Percentiles rank a stretch among this genome's conserved stretches.
These are phyloP conservation scores for Campylorhamphus procurvoides DNA, from an alignment of 2,113 vertebrate genomes.

Conservation along the genomic window DNA sequence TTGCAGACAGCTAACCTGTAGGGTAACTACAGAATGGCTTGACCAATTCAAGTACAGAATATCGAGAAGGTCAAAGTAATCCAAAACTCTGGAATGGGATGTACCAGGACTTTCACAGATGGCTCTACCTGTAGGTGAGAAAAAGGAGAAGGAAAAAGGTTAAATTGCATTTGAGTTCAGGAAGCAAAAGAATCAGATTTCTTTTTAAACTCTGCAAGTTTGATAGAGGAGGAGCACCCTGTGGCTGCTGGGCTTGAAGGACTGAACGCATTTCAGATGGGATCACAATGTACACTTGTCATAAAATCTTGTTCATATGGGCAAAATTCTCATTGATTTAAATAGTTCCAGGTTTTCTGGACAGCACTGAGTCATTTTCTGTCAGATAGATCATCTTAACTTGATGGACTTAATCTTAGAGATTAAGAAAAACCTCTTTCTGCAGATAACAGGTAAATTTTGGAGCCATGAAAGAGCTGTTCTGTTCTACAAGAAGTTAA, in stretches of 20 bases:
- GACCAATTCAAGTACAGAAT: slow-evolving; percentile 39
- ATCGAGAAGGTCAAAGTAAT: slow-evolving; percentile 39
- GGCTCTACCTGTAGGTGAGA: neutral
- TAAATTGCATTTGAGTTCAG: neutral
- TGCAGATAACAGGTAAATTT: neutral
- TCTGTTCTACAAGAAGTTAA: neutral
- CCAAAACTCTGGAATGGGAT: neutral
- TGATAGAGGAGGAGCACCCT: neutral
- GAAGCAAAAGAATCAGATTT: neutral
- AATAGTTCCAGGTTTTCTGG: neutral
- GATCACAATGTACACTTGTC: neutral
- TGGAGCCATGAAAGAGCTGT: neutral
- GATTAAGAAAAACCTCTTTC: neutral
- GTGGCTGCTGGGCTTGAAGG: rapidly evolving
- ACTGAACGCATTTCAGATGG: neutral
- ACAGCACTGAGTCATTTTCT: neutral
- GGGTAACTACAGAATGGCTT: neutral
- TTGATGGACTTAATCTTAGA: neutral
- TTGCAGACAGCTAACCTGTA: neutral
- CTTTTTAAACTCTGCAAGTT: neutral
- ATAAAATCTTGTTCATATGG: neutral
- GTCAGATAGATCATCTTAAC: neutral
- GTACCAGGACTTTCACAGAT: neutral
- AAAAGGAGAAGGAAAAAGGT: neutral
- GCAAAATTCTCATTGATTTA: neutral